A percentile compares a stretch with the other conserved stretches of the same genome.
These are phyloP conservation scores for Bedellia somnulentella DNA, from an alignment of 2,888 invertebrate species.

Conservation along the genomic window DNA sequence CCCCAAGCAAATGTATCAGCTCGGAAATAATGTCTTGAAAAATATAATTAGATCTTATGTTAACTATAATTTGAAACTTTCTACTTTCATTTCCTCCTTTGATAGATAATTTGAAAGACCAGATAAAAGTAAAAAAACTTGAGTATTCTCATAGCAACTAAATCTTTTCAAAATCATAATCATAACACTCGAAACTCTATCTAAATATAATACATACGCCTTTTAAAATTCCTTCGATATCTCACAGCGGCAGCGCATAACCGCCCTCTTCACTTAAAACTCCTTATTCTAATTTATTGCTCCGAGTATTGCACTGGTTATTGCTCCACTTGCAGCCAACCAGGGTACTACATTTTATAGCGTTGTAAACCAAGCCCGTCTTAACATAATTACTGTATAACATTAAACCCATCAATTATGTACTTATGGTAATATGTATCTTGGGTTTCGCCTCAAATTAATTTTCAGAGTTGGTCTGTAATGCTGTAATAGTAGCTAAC, in stretches of 20 bases:
- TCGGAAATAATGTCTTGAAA: too few relatives aligned
- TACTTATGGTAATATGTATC: slow-evolving; percentile 34
- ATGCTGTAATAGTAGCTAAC: neutral
- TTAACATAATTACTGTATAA: slow-evolving; percentile 53
- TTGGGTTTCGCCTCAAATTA: slow-evolving; percentile 1
- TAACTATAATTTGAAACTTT: too few relatives aligned
- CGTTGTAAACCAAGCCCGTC: slow-evolving; percentile 51
- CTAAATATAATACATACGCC: too few relatives aligned
- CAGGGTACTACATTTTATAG: slow-evolving; percentile 49
- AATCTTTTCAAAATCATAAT: too few relatives aligned
- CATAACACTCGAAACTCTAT: too few relatives aligned
- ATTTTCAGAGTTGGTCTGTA: slow-evolving; percentile 3
- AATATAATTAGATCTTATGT: too few relatives aligned
- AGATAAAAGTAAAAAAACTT: too few relatives aligned
- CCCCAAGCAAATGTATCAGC: too few relatives aligned
- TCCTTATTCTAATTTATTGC: slow-evolving; percentile 54
- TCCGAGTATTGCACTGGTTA: slow-evolving; percentile 52
- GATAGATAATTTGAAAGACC: too few relatives aligned
- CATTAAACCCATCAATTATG: slow-evolving; percentile 52
- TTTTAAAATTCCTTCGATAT: slow-evolving; percentile 8
- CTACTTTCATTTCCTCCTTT: too few relatives aligned
- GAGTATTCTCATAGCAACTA: too few relatives aligned
- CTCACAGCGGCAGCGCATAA: slow-evolving; percentile 13
- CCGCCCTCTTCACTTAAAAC: slow-evolving; percentile 38
- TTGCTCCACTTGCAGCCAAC: slow-evolving; percentile 53